Percentiles rank a stretch among this genome's conserved stretches.
Evolutionary conservation across 2,113 vertebrate genomes (phyloP).

Genomic region (Mustelus asterias): DNA sequence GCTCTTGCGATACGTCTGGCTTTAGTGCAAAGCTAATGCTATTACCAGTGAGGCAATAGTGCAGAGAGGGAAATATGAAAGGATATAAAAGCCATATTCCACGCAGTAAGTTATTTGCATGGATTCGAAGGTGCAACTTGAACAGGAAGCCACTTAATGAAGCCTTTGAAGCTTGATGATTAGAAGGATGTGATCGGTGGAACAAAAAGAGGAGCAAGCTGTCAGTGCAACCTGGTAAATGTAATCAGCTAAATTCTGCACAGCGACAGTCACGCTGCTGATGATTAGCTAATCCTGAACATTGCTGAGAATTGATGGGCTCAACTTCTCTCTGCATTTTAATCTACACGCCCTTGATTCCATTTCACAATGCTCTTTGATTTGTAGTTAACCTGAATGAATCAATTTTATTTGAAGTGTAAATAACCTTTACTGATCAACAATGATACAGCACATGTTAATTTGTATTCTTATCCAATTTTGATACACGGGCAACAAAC

Average conservation of each 20-base stretch:
- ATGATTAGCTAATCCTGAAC: neutral
- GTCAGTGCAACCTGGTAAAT: neutral
- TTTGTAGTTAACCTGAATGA: neutral
- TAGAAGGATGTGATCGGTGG: neutral
- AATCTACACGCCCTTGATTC: neutral
- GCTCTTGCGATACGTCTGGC: neutral
- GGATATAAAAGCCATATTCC: neutral
- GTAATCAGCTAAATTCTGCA: neutral
- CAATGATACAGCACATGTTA: neutral
- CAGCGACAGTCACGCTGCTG: neutral
- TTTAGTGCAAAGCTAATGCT: neutral
- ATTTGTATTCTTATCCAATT: constrained; percentile 9
- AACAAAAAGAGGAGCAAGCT: neutral
- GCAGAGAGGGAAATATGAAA: neutral
- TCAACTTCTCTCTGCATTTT: neutral
- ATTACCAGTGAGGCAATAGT: neutral
- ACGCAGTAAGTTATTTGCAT: neutral
- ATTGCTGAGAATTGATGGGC: neutral
- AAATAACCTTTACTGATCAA: neutral
- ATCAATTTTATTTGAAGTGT: neutral
- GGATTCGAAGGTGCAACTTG: neutral
- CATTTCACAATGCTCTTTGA: neutral
- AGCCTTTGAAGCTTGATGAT: neutral
- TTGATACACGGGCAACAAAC: neutral
- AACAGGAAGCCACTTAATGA: neutral